Conservation (phyloP, 2,888 invertebrate genomes). For the Andrena haemorrhoa region DNA sequence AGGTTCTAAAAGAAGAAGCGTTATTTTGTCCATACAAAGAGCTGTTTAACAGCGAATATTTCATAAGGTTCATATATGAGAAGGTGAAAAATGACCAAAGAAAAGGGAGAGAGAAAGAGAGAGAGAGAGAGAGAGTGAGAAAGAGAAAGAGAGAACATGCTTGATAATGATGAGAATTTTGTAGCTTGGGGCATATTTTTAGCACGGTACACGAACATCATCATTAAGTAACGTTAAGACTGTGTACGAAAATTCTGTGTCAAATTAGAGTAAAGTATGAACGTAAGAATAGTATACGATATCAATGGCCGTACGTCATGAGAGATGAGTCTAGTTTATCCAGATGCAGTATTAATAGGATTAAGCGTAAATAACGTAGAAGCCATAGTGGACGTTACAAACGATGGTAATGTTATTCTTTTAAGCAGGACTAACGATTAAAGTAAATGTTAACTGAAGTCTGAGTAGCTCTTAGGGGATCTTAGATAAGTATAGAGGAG, state of each 20-base stretch:
- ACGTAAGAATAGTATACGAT: conserved; percentile 56
- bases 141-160: neutral
- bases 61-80: conserved; percentile 57
- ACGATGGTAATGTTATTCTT: conserved; percentile 76
- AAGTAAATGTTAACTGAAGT: conserved; percentile 77
- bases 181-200: conserved; percentile 73
- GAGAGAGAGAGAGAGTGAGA: neutral
- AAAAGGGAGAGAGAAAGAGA: neutral
- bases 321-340: conserved; percentile 61
- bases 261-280: conserved; percentile 75
- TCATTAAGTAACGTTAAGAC: conserved; percentile 77
- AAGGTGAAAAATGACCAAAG: conserved; percentile 59
- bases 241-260: conserved; percentile 80
- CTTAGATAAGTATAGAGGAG: conserved; percentile 56
- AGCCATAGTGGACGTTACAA: conserved; percentile 66
- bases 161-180: conserved; percentile 51
- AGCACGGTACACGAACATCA: conserved; percentile 74
- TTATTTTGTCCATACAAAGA: conserved; percentile 66
- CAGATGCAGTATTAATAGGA: conserved; percentile 60
- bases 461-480: conserved; percentile 76
- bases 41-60: conserved; percentile 55
- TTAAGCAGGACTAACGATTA: conserved; percentile 67
- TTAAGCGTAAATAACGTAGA: conserved; percentile 61
- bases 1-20: conserved; percentile 59
- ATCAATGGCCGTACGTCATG: conserved; percentile 54